These are phyloP conservation scores for Halocaridina rubra DNA, from an alignment of 2,888 invertebrate genomes.

Conservation along the genomic window DNA sequence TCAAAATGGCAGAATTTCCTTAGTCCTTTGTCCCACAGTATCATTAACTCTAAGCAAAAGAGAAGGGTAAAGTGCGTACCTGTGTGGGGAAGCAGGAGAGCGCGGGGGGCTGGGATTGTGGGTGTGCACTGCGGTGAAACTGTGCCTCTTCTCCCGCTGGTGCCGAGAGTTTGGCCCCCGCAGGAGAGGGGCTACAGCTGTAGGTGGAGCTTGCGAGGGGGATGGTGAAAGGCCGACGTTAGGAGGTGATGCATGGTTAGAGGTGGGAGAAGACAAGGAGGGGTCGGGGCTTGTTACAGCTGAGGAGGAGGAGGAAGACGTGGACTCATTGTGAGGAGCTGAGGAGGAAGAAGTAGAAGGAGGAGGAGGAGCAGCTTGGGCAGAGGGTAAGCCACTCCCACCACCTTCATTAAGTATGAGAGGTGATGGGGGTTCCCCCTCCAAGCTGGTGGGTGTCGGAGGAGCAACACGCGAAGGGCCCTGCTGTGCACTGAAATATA, in stretches of 20 bases:
- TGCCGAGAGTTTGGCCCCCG: slow-evolving; percentile 43
- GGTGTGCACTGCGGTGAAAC: slow-evolving; percentile 46
- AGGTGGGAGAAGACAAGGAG: slow-evolving; percentile 38
- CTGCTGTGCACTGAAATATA: slow-evolving; percentile 47
- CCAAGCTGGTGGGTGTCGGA: slow-evolving; percentile 51
- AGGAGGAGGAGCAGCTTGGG: neutral
- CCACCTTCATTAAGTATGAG: slow-evolving; percentile 33
- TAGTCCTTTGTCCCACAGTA: too few species aligned
- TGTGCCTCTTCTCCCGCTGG: slow-evolving; percentile 58
- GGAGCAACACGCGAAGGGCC: slow-evolving; percentile 54
- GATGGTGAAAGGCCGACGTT: slow-evolving; percentile 33
- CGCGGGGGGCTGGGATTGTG: slow-evolving; percentile 51
- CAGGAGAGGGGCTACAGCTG: slow-evolving; percentile 47
- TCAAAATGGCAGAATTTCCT: too few species aligned
- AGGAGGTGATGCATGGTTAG: slow-evolving; percentile 37
- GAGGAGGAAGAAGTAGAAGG: slow-evolving; percentile 21
- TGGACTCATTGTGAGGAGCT: slow-evolving; percentile 19
- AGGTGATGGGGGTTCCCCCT: slow-evolving; percentile 45
- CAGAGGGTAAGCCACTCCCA: slow-evolving; percentile 18
- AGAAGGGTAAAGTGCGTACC: slow-evolving; percentile 30
- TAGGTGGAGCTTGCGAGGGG: slow-evolving; percentile 28
- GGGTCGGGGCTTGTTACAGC: slow-evolving; percentile 40
- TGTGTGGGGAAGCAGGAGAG: slow-evolving; percentile 51
- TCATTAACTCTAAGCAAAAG: neutral
- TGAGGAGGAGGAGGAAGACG: slow-evolving; percentile 50